Conservation (phyloP, 2,888 invertebrate species). For the Rotaria sp. region DNA sequence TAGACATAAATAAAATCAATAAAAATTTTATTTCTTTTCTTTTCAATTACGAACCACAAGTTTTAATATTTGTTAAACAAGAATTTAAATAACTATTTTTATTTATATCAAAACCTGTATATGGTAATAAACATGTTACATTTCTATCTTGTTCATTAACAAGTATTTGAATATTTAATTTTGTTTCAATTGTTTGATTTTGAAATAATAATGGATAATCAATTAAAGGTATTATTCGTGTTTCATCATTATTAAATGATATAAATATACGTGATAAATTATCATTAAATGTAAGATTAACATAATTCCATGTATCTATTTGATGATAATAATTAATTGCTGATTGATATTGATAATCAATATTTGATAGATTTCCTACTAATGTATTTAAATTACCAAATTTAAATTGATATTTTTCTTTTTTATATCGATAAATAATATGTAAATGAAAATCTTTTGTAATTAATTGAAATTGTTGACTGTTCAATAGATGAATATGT, state of each 20-base stretch:
- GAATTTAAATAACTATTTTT: background rate
- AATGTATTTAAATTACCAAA: background rate
- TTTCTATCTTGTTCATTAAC: conserved; percentile 5
- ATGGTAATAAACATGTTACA: background rate
- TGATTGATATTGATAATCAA: conserved; percentile 24
- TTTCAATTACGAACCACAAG: background rate
- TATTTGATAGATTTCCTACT: background rate
- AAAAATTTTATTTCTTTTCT: background rate
- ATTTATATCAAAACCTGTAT: background rate
- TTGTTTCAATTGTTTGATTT: background rate
- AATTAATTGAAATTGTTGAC: background rate
- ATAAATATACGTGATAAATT: background rate
- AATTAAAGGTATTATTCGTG: background rate
- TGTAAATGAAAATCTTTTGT: background rate
- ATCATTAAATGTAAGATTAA: background rate
- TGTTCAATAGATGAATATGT: conserved; percentile 6
- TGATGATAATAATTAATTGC: conserved; percentile 12
- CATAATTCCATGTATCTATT: conserved; percentile 1
- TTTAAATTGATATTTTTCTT: background rate
- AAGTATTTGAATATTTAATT: background rate
- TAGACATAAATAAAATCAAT: background rate
- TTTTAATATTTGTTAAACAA: background rate
- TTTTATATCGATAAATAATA: background rate
- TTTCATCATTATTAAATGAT: conserved; percentile 8
- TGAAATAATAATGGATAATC: background rate